Evolutionary conservation across 1,140 invertebrate genomes (phyloP), one percentile per base, ranked within the genome.

Genomic region (Campoletis sonorensis): DNA sequence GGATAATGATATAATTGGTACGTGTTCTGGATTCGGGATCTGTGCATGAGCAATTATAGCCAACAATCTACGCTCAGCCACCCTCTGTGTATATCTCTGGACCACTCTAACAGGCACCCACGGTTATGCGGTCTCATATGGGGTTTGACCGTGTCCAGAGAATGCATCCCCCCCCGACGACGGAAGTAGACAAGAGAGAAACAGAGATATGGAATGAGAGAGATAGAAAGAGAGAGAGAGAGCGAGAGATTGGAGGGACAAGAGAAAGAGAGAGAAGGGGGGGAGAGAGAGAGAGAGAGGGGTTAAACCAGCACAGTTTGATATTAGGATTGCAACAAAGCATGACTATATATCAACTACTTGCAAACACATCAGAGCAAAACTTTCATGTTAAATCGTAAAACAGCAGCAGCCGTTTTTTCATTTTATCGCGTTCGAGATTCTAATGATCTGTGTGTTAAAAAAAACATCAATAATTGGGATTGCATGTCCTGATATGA

Each of bases 41-140:
- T 61, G n/a, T n/a, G 58, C 58, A 61, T n/a, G 58, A 61, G 58
- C 58, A 61, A 61, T 61, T 61, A 61, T 61, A n/a, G 58, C 58
- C 21, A 61, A 61, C 58, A 61, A 61, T 61, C 58, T n/a, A 61
- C 58, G 58, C 16, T 8, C 21, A 61, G 21, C 16, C 58, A 10
- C 21, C n/a, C 58, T 23, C 18, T 23, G 18, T 61, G 58, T n/a
- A 23, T 61, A 61, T 21, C 7, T 61, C 58, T 61, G 18, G 58
- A 61, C 58, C 58, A n/a, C 18, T 61, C 18, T 61, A 21, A 61
- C 58, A 8, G 1, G 58, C 21, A 18, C 49, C 49, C 49, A n/a
- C 58, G 49, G 13, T 61, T 61, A n/a, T 61, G 58, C 21, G 58
- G 58, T 61, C 21, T 61, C 58, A 61, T 61, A 61, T 61, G 58